phyloP scores from a whole-genome alignment of 2,797 vertebrate species.

The Yasuhikotakia modesta region DNA sequence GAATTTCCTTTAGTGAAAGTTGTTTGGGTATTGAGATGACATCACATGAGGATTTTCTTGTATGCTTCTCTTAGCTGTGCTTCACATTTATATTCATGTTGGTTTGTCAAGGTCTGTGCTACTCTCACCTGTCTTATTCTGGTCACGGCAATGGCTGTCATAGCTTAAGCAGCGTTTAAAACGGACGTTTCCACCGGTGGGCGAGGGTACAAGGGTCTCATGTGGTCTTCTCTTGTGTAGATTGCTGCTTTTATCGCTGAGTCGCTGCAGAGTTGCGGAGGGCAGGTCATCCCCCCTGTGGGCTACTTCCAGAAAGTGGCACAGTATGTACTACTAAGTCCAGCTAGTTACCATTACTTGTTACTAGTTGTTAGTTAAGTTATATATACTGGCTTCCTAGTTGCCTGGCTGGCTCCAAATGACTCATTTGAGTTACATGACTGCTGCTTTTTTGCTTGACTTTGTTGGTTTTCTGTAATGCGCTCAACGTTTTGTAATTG shows the following conservation, averaged over 20 bases:
- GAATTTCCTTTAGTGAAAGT: neutral
- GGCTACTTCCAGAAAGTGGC: constrained; percentile 98
- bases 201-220: constrained; percentile 57
- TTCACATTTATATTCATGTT: neutral
- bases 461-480: neutral
- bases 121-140: neutral
- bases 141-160: neutral
- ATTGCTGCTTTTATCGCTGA: constrained; percentile 97
- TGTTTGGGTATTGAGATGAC: neutral
- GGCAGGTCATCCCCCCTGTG: constrained; percentile 92
- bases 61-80: neutral
- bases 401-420: constrained; percentile 5
- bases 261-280: constrained; percentile 98
- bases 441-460: neutral
- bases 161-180: neutral
- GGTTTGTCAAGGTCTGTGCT: neutral
- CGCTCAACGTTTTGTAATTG: neutral
- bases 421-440: neutral
- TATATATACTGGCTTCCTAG: no score
- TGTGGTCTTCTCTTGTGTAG: constrained; percentile 80
- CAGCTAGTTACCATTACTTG: neutral
- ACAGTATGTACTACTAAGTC: constrained; percentile 82
- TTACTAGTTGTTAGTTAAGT: no score
- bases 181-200: neutral
- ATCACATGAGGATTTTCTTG: neutral